These are phyloP conservation scores for Uropetala carovei DNA, from an alignment of 2,888 invertebrate genomes.

Conservation along the genomic window DNA sequence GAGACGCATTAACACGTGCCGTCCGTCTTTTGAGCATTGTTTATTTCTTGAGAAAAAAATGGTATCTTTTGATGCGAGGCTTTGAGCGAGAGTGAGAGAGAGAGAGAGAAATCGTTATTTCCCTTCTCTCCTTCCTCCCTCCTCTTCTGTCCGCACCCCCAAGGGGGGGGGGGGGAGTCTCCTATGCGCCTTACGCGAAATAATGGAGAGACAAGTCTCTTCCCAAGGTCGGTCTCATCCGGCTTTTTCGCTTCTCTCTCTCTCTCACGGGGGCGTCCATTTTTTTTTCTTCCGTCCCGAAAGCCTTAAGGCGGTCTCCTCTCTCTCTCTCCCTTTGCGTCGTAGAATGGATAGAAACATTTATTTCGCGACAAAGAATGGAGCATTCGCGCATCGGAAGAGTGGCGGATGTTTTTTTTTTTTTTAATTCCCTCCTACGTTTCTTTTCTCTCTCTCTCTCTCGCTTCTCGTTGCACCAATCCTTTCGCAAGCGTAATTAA, in stretches of 20 bases:
- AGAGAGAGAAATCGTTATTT: slow-evolving; percentile 17
- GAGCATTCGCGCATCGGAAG: no score
- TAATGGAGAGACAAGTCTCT: not conserved
- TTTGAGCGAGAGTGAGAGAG: no score
- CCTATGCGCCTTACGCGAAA: not conserved
- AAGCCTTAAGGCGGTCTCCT: not conserved
- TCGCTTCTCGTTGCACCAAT: no score
- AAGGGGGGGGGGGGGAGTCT: not conserved
- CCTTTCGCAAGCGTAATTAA: no score
- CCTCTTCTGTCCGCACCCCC: no score
- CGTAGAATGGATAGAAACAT: no score
- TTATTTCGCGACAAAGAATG: no score
- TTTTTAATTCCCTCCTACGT: no score
- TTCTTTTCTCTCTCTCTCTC: no score
- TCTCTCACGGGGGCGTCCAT: not conserved
- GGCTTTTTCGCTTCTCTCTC: no score
- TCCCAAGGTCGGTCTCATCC: not conserved
- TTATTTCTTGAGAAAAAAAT: not conserved
- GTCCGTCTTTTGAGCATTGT: not conserved
- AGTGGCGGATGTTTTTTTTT: no score
- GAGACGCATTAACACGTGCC: not conserved
- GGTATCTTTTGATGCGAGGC: not conserved
- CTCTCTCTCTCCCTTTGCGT: not conserved
- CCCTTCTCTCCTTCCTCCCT: not conserved
- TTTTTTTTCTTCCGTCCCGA: not conserved